Percentiles rank a stretch among this genome's conserved stretches.
phyloP scores from a whole-genome alignment of 37 sponge, comb jelly and placozoan species.

The Axinella damicornis region DNA sequence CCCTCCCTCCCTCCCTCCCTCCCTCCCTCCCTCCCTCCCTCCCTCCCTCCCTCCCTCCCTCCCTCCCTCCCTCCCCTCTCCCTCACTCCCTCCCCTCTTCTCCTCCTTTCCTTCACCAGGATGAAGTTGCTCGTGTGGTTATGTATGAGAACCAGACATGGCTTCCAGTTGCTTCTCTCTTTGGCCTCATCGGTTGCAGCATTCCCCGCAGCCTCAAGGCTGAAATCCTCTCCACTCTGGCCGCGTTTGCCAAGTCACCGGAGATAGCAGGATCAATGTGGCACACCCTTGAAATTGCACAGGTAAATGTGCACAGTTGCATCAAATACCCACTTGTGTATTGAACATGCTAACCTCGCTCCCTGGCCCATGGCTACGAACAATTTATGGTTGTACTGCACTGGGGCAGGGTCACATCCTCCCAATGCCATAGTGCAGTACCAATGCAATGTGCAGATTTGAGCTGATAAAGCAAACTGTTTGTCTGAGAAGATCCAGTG shows the following conservation, averaged over 20 bases:
- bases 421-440: neutral
- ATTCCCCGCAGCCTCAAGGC: conserved; percentile 90
- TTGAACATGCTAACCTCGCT: too few species aligned
- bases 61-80: conserved; percentile 40
- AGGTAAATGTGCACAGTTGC: neutral
- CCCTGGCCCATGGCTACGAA: too few species aligned
- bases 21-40: neutral
- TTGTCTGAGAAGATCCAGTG: too few species aligned
- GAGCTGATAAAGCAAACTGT: too few species aligned
- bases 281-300: conserved; percentile 77
- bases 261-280: conserved; percentile 89
- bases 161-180: conserved; percentile 81
- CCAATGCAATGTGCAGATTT: too few species aligned
- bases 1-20: conserved; percentile 16
- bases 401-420: too few species aligned
- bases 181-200: conserved; percentile 90
- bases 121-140: conserved; percentile 83
- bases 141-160: conserved; percentile 89
- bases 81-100: conserved; percentile 22
- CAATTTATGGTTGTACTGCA: too few species aligned
- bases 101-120: conserved; percentile 36
- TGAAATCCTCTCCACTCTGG: conserved; percentile 78
- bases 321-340: too few species aligned
- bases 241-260: conserved; percentile 84
- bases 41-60: neutral